Base-by-base conservation (phyloP, 2,113 vertebrate genomes). In the Daboia siamensis region DNA sequence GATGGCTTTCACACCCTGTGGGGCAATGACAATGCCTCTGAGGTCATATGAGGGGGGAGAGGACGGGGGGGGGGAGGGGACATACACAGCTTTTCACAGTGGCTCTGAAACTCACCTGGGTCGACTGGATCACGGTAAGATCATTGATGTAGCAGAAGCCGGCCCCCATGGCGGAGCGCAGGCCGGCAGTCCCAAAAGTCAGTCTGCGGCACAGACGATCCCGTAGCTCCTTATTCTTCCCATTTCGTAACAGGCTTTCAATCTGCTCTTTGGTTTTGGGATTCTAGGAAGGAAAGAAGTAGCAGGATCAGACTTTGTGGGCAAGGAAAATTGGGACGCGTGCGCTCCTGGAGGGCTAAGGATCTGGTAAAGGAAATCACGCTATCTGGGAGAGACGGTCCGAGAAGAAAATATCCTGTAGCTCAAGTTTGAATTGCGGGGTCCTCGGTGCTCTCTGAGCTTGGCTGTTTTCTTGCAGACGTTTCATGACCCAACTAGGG, bases 71-170 rank as follows among this genome's bases (percentile, higher is more conserved):
- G 74, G 33, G 0, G 17, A 69, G 74, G 33, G 0, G 17, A 69
- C 33, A 20, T 0, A 0, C 23, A 21, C 0, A 5, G 0, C 17
- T 2, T 80, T n/a, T 7, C 2, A 0, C 0, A 0, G 0, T 0
- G 10, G 0, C 0, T 17, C 0, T 21, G 7, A 12, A 90, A 91
- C 95, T 96, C 84, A 99, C 99, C 98, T 99, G 99, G 0, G 99
- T 99, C 54, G 98, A 98, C 91, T 99, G 99, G 97, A 99, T 99
- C 84, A 99, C 93, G 0, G 99, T 99, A n/a, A 99, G 98, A 91
- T 99, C 99, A 2, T 99, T 99, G 89, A 99, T 99, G 95, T 98
- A 98, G 96, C 97, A 98, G 94, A 99, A 99, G 0, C 99, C 99
- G 0, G 99, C 99, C 0, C 99, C 99, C 99, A 99, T 99, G 0